phyloP scores from a whole-genome alignment of 2,888 invertebrate species.

The Biston betularia region DNA sequence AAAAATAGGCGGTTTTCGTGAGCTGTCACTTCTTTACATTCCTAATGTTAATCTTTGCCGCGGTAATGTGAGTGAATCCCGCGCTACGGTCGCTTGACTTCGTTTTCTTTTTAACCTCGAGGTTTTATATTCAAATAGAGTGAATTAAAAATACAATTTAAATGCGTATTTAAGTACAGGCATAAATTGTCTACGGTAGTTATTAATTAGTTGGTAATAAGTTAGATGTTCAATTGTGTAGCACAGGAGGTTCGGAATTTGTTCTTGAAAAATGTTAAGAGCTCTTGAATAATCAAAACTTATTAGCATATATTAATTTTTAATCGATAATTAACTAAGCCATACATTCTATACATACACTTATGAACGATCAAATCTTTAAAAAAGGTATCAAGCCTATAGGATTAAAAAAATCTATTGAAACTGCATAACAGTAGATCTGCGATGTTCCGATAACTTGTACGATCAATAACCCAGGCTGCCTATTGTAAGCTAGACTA shows the following conservation, averaged over 20 bases:
- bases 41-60: slow-evolving; percentile 60
- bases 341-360: background rate
- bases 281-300: slow-evolving; percentile 12
- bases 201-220: slow-evolving; percentile 44
- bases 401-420: slow-evolving; percentile 28
- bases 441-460: slow-evolving; percentile 50
- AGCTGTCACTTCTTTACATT: slow-evolving; percentile 50
- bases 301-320: slow-evolving; percentile 16
- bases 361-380: background rate
- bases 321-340: slow-evolving; percentile 7
- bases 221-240: slow-evolving; percentile 36
- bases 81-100: slow-evolving; percentile 52
- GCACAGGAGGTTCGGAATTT: slow-evolving; percentile 13
- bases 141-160: slow-evolving; percentile 51
- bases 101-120: slow-evolving; percentile 53
- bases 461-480: slow-evolving; percentile 17
- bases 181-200: slow-evolving; percentile 46
- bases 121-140: slow-evolving; percentile 54
- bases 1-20: slow-evolving; percentile 13
- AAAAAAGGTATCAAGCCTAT: background rate
- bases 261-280: slow-evolving; percentile 7
- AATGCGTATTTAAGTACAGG: slow-evolving; percentile 50
- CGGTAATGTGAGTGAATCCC: slow-evolving; percentile 49
- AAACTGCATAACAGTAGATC: slow-evolving; percentile 51
- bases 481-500: slow-evolving; percentile 1